Evolutionary conservation across 2,888 invertebrate species (phyloP), one percentile per base, ranked within the genome.

Genomic region (Chouioia cunea): DNA sequence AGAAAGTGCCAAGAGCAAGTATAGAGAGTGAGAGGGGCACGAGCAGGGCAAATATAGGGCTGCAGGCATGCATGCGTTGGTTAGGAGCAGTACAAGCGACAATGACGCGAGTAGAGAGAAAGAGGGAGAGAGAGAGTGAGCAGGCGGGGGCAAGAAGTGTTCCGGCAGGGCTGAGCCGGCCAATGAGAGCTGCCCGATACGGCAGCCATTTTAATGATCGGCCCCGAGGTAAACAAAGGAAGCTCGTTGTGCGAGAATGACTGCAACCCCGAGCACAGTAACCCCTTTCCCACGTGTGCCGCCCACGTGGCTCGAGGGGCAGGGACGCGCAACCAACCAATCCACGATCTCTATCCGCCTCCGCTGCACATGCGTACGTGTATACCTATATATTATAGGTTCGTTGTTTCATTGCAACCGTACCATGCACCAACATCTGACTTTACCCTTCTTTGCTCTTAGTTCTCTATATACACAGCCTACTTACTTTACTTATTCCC

Each of bases 151-250:
- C 58, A 50, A 58, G 50, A 50, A 56, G 47, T 22, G 48, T 47
- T 12, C 18, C 43, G 16, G 54, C 15, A 27, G 54, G 14, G 23
- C 15, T 74, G 80, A 73, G 72, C 76, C 79, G 76, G 82, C 85
- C 85, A 85, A 85, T 85, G 83, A 84, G 83, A 77, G 76, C 64
- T 47, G 78, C 74, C 79, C 82, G 79, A 82, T 81, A 81, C 78
- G 83, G 82, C 85, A 80, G 85, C 85, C 85, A 85, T 85, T 85
- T 85, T 85, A 84, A 85, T 85, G 84, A 85, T 85, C 85, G 82
- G 83, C 80, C 64, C 79, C 76, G 83, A 79, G 82, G 81, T 83
- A 85, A 85, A 83, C 83, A 84, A 84, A 82, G 81, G 81, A 47
- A 48, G 43, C 76, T 18, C 48, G n/a, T 18, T 16, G 52, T 20